Conservation (phyloP, 2,797 vertebrate species). For the Helicolenus hilgendorfi region DNA sequence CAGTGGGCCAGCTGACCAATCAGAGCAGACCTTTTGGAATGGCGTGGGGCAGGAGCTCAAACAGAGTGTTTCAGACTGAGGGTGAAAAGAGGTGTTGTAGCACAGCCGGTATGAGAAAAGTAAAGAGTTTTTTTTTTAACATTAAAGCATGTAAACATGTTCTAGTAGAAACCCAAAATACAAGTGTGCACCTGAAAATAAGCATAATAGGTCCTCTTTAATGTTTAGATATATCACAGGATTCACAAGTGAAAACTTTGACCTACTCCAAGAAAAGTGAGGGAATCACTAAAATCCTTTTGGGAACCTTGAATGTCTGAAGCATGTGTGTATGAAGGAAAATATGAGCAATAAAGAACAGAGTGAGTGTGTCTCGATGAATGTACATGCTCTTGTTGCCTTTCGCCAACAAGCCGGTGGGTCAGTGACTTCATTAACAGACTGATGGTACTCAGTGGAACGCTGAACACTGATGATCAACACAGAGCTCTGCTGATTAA, state of each 20-base stretch:
- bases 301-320: neutral
- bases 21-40: too few species aligned
- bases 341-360: neutral
- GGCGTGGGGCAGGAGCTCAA: too few species aligned
- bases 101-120: too few species aligned
- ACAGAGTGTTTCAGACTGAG: too few species aligned
- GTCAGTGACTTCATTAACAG: conserved; percentile 78
- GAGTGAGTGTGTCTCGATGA: neutral
- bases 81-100: too few species aligned
- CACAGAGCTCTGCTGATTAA: conserved; percentile 76
- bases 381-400: conserved; percentile 12
- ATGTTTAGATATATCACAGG: neutral
- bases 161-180: too few species aligned
- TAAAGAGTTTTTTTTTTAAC: too few species aligned
- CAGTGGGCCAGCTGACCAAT: too few species aligned
- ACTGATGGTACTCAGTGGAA: conserved; percentile 61
- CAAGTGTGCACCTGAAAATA: too few species aligned
- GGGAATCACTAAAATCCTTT: neutral
- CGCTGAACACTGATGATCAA: conserved; percentile 67
- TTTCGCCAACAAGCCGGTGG: conserved; percentile 44
- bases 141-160: too few species aligned
- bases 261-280: neutral
- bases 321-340: neutral
- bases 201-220: too few species aligned
- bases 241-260: neutral